phyloP scores from a whole-genome alignment of 2,797 vertebrate species.

The Melanotaenia maccullochi region DNA sequence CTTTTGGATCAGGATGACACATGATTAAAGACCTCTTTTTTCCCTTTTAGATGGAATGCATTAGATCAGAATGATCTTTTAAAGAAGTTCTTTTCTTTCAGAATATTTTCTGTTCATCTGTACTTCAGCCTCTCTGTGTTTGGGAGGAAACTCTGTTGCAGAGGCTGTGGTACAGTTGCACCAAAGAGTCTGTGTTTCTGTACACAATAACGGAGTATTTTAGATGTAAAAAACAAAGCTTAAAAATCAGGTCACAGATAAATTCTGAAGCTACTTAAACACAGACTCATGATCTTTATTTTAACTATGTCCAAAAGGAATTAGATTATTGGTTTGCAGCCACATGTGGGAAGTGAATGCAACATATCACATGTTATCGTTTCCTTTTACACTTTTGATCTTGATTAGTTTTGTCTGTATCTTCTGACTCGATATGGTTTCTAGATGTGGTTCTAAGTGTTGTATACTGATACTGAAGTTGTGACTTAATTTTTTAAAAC shows the following conservation, averaged over 20 bases:
- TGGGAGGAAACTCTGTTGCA: conserved; percentile 35
- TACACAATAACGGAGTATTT: not conserved
- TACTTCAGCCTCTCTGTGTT: not conserved
- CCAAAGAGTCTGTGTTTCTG: conserved; percentile 11
- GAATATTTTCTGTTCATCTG: not conserved
- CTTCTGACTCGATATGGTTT: conserved; percentile 13
- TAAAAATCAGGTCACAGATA: not conserved
- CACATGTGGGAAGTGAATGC: not conserved
- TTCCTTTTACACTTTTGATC: not conserved
- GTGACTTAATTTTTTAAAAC: no score
- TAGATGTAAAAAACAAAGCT: not conserved
- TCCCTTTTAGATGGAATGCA: not conserved
- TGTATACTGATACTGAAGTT: not conserved
- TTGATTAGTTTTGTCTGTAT: conserved; percentile 15
- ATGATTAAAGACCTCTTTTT: not conserved
- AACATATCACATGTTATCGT: not conserved
- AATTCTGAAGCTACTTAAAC: conserved; percentile 10
- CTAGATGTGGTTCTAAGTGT: conserved; percentile 1
- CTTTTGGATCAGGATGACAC: conserved; percentile 16
- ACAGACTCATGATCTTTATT: conserved; percentile 3
- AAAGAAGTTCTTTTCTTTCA: not conserved
- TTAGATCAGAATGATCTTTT: not conserved
- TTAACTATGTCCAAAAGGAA: not conserved
- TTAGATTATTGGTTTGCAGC: not conserved
- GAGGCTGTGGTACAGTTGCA: conserved; percentile 14